Evolutionary conservation across 1,140 invertebrate genomes (phyloP), one percentile per base, ranked within the genome.

Genomic region (Teleopsis dalmanni): DNA sequence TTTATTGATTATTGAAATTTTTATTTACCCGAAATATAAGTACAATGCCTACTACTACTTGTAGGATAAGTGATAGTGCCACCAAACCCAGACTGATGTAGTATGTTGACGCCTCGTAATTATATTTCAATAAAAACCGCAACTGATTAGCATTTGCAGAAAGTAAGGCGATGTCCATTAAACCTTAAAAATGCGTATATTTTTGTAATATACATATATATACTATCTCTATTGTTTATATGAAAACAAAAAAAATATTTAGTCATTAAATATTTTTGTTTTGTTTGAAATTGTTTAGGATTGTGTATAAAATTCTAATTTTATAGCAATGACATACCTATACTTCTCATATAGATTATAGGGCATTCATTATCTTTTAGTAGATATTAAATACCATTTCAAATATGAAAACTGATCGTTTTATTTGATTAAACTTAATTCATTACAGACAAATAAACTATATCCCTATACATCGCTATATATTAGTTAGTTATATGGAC

Each of bases 91-190:
- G 48, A 53, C 75, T 77, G 14, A 78, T 57, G 48, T 73, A 75
- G 50, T 74, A 82, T 0, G 77, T 80, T 3, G 72, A 64, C 21
- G 75, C 75, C 16, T 73, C 57, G n/a, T 70, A 60, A 52, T 76
- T 79, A 53, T 76, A 81, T 50, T 77, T 76, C 7, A 81, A 70
- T 26, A 76, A 45, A 57, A 87, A 87, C 27, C 85, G 78, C 13
- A 89, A 70, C 53, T 89, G 87, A 58, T 85, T 87, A 0, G 85
- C 85, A 61, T 90, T 84, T 1, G 82, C 81, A 1, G 81, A 81
- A 18, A 85, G 74, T 2, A 86, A 63, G 0, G 83, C 82, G n/a
- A 85, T 73, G 54, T 85, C 83, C 81, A 86, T 84, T 73, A 86
- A 82, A 27, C 68, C 68, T 70, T 2, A 29, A 40, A 5, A 9